Conservation (phyloP, 2,888 invertebrate species). For the Patella caerulea region DNA sequence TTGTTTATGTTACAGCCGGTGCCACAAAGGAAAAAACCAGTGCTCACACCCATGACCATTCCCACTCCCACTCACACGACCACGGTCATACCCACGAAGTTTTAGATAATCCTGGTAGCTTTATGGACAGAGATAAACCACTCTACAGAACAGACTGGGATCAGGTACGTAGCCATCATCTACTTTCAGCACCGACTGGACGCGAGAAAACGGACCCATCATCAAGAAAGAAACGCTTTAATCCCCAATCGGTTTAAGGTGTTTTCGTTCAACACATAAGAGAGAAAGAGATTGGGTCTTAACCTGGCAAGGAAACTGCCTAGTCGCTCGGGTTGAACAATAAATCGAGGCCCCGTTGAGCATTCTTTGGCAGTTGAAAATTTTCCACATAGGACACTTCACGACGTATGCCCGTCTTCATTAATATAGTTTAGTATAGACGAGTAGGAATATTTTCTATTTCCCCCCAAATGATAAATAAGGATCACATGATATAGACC, state of each 20-base stretch:
- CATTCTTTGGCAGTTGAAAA: too few relatives aligned
- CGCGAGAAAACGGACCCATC: too few relatives aligned
- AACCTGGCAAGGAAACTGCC: too few relatives aligned
- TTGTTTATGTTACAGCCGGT: slow-evolving; percentile 10
- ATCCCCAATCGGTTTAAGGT: too few relatives aligned
- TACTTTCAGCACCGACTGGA: too few relatives aligned
- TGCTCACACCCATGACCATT: slow-evolving; percentile 32
- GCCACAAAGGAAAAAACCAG: not conserved
- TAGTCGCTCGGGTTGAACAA: too few relatives aligned
- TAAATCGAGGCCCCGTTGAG: too few relatives aligned
- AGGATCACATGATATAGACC: not conserved
- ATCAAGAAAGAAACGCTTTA: too few relatives aligned
- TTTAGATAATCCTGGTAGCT: slow-evolving; percentile 61
- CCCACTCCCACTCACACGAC: slow-evolving; percentile 45
- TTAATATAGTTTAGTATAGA: not conserved
- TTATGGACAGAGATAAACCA: slow-evolving; percentile 53
- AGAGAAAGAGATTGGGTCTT: too few relatives aligned
- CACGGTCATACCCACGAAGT: slow-evolving; percentile 69
- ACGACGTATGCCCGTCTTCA: too few relatives aligned
- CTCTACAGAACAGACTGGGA: slow-evolving; percentile 58
- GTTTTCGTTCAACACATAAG: too few relatives aligned
- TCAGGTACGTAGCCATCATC: slow-evolving; percentile 43
- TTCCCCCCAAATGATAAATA: not conserved
- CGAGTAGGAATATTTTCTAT: not conserved
- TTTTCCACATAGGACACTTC: too few relatives aligned